These are phyloP conservation scores for Astyanax mexicanus DNA, from an alignment of 2,797 vertebrate species.

Conservation along the genomic window DNA sequence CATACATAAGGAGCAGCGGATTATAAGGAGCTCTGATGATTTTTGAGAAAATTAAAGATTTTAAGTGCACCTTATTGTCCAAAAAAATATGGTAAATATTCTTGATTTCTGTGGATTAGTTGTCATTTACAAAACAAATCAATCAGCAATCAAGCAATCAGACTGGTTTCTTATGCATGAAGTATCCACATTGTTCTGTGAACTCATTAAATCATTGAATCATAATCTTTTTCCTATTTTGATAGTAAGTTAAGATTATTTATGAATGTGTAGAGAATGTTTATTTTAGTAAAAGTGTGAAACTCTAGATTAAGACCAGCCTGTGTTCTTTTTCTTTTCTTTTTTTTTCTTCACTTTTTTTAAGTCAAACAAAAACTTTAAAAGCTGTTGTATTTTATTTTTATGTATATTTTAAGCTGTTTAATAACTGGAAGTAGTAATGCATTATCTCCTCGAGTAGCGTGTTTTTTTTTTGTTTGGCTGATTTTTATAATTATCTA, in stretches of 20 bases:
- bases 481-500: slow-evolving; percentile 50
- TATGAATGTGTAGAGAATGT: slow-evolving; percentile 41
- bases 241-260: slow-evolving; percentile 55
- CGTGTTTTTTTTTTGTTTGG: slow-evolving; percentile 42
- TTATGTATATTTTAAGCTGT: slow-evolving; percentile 38
- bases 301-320: slow-evolving; percentile 3
- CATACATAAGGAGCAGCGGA: too few relatives aligned
- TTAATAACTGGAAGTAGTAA: slow-evolving; percentile 77
- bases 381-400: slow-evolving; percentile 36
- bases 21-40: too few relatives aligned
- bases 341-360: too few relatives aligned
- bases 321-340: too few relatives aligned
- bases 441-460: slow-evolving; percentile 61
- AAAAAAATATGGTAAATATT: too few relatives aligned
- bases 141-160: too few relatives aligned
- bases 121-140: background rate
- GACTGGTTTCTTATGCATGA: slow-evolving; percentile 66
- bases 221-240: slow-evolving; percentile 64
- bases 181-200: slow-evolving; percentile 39
- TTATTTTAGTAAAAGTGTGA: slow-evolving; percentile 39
- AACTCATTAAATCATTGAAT: slow-evolving; percentile 50
- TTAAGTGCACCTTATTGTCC: too few relatives aligned
- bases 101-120: background rate
- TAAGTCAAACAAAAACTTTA: background rate
- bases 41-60: too few relatives aligned